Percentiles rank a stretch among this genome's conserved stretches.
phyloP scores from a whole-genome alignment of 1,140 invertebrate species.

The Solenopsis invicta region DNA sequence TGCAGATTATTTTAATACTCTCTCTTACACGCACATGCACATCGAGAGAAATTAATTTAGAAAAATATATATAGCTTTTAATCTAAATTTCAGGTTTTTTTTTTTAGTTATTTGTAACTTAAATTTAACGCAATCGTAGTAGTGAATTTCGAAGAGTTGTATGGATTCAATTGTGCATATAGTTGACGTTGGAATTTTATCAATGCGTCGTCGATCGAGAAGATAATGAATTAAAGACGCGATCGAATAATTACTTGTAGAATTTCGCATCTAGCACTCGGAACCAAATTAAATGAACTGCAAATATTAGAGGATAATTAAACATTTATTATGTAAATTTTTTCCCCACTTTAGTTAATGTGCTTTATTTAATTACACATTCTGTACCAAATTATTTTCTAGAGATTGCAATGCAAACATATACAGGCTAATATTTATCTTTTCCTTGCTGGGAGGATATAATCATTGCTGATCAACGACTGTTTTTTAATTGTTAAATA shows the following conservation, averaged over 20 bases:
- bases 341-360: no score
- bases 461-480: not conserved
- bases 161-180: not conserved
- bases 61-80: no score
- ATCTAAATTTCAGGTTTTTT: no score
- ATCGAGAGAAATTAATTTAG: not conserved
- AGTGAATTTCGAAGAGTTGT: not conserved
- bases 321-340: not conserved
- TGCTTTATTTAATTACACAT: constrained; percentile 19
- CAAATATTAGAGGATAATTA: not conserved
- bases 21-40: no score
- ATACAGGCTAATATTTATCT: not conserved
- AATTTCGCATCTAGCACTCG: not conserved
- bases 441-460: not conserved
- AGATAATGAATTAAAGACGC: no score
- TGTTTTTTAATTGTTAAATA: not conserved
- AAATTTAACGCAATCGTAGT: not conserved
- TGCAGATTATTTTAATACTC: not conserved
- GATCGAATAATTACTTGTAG: not conserved
- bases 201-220: not conserved
- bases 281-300: not conserved
- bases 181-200: not conserved
- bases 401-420: constrained; percentile 17
- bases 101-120: not conserved
- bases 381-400: not conserved